Percentiles rank a stretch among this genome's conserved stretches.
These are phyloP conservation scores for Isichthys henryi DNA, from an alignment of 2,113 vertebrate species.

Conservation along the genomic window DNA sequence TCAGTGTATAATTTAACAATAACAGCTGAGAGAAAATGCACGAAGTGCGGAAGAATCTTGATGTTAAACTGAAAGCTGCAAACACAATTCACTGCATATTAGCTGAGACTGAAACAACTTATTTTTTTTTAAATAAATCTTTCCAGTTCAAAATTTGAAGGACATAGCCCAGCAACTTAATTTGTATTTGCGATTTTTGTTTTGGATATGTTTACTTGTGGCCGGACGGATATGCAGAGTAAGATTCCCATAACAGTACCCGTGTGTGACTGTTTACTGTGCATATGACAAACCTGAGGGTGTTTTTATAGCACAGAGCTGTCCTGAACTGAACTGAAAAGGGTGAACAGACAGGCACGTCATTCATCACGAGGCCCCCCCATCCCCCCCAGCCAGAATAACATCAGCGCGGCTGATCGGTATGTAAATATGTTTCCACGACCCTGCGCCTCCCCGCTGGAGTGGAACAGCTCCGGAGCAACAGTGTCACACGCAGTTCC, in stretches of 20 bases:
- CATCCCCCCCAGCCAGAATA: not conserved
- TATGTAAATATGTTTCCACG: not conserved
- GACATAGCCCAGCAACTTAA: not conserved
- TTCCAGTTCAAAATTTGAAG: not conserved
- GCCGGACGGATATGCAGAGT: not conserved
- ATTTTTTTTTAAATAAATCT: not conserved
- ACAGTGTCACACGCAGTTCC: not conserved
- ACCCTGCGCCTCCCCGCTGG: not conserved
- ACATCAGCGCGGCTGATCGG: not conserved
- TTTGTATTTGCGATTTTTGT: not conserved
- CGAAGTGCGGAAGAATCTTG: not conserved
- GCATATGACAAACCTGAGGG: not conserved
- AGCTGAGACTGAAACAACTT: not conserved
- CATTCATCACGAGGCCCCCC: not conserved
- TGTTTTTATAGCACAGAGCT: not conserved
- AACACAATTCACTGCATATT: not conserved
- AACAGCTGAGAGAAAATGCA: not conserved
- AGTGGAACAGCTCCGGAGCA: not conserved
- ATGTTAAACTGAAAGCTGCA: not conserved
- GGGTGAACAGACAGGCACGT: not conserved
- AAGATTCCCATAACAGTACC: not conserved
- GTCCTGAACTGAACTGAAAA: not conserved
- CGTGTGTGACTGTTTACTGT: not conserved
- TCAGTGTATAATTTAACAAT: not conserved
- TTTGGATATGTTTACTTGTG: not conserved